Conservation (phyloP, 2,888 invertebrate genomes). For the Papilio gigon region DNA sequence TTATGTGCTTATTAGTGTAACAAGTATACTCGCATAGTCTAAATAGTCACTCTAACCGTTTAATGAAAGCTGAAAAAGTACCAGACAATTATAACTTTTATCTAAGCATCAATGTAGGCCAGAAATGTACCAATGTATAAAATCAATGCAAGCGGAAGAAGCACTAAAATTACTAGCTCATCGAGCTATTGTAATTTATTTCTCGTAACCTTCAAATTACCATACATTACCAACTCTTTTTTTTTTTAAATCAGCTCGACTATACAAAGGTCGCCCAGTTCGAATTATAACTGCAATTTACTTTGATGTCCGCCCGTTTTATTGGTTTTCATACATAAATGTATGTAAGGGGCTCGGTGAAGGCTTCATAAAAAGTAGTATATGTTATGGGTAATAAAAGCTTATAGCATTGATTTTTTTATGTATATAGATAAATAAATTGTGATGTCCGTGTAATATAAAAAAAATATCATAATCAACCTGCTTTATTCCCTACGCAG, state of each 20-base stretch:
- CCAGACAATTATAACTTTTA: too few species aligned
- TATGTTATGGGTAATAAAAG: too few species aligned
- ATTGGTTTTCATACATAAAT: constrained; percentile 7
- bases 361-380: background rate
- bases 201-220: constrained; percentile 17
- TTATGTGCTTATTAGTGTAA: too few species aligned
- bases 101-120: too few species aligned
- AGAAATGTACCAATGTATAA: background rate
- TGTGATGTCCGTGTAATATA: too few species aligned
- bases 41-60: too few species aligned
- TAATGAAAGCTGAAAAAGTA: too few species aligned
- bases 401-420: too few species aligned
- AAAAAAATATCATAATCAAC: too few species aligned
- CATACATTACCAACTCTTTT: constrained; percentile 22
- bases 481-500: too few species aligned
- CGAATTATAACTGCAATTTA: constrained; percentile 24
- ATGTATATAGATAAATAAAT: too few species aligned
- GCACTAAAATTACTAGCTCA: background rate
- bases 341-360: background rate
- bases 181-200: constrained; percentile 5
- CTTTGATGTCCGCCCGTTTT: constrained; percentile 24
- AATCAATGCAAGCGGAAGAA: background rate
- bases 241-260: constrained; percentile 25
- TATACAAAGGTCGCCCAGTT: constrained; percentile 25
- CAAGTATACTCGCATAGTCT: too few species aligned